Evolutionary conservation across 2,888 invertebrate genomes (phyloP), one percentile per base, ranked within the genome.

Genomic region (Tenthredo livida): DNA sequence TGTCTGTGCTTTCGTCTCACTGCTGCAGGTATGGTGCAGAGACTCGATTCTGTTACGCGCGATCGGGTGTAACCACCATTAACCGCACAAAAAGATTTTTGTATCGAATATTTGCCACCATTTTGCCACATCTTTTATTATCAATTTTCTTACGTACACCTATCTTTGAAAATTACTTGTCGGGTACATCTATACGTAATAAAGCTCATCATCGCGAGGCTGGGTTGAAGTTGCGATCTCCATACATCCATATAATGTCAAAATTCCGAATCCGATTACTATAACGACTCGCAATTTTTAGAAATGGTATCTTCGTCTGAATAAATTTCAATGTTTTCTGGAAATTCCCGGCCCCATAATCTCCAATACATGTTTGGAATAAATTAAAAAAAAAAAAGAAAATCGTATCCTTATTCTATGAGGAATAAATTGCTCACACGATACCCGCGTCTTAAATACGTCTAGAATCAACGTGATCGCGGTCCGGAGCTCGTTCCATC

Each of bases 1-100:
- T 80, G 61, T 83, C 83, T 70, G 54, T 80, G 61, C 17, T 25
- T 47, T 29, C 37, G 54, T 15, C 25, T 25, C 58, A 37, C 33
- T 47, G 12, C 40, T 25, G 37, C 21, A 47, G 72, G 25, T 47
- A n/a, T 1, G 25, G 2, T 70, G 40, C 75, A 54, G 15, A 21
- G n/a, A n/a, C 10, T n/a, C 47, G 25, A 43, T 40, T 54, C n/a
- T 75, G 75, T 73, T 75, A 50, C 43, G 21, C 25, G 47, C 25
- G 70, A 72, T 72, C n/a, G 17, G n/a, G 33, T 61, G 9, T 54
- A 54, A n/a, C 54, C 54, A 54, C 17, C 50, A 50, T 54, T n/a
- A 54, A 54, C n/a, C n/a, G n/a, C 6, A 54, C 6, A 7, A n/a
- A n/a, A 54, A 17, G 1, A 7, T 54, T 54, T 54, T 54, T 6